Base-by-base conservation (phyloP, 1,140 invertebrate genomes). In the Ips typographus region DNA sequence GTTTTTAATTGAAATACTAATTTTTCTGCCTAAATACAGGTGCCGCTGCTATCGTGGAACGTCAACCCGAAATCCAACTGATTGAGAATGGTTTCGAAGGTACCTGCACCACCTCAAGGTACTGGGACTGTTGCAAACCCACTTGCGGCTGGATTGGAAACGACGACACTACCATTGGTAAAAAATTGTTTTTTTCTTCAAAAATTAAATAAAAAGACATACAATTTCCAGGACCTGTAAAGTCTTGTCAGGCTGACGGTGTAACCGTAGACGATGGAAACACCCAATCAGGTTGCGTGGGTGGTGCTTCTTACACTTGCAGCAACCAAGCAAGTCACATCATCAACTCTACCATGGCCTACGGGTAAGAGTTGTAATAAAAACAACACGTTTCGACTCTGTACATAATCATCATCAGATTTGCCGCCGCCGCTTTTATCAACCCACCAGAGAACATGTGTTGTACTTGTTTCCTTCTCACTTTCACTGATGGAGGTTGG, bases 81-180 rank as follows among this genome's bases (percentile, higher is more conserved):
- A 41, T 68, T 40, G 42, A 68, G 56, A 58, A 57, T 38, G 68
- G 71, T 5, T 63, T 40, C 8, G 40, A 36, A 39, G 71, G 68
- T 1, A 22, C 47, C 1, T 60, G 58, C 8, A 66, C 59, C 22
- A 73, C 71, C 6, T 65, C 71, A 8, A 57, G 71, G 47, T 73
- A 73, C 36, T 73, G 71, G 71, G 71, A 73, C 56, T 73, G 71
- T 53, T 73, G 71, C 51, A 73, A 73, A 60, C 68, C 68, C 37
- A 70, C 71, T 41, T 73, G 71, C 58, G 52, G 64, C 5, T 73
- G 71, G 71, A 7, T 37, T 8, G 71, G 53, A 63, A 70, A 73
- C 42, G 53, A 51, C 3, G 66, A 65, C 52, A 68, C 66, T 6
- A 53, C 40, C 40, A 22, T 55, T 53, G 66, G 66, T 68, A 68